Base-by-base conservation (phyloP, 1,140 invertebrate species). In the Notospermus geniculatus region DNA sequence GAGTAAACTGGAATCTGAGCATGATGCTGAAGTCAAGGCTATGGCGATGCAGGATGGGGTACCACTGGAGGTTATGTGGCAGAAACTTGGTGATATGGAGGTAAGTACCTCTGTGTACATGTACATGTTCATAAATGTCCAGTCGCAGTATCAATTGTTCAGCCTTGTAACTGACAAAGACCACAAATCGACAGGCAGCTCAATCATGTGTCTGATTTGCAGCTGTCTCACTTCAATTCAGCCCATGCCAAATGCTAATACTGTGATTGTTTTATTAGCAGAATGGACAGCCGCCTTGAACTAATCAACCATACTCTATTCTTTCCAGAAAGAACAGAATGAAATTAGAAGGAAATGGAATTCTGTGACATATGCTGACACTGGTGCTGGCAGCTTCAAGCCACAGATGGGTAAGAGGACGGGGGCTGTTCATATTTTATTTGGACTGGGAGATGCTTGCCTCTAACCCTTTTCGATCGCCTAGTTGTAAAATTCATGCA, bases 11-110 rank as follows among this genome's bases (percentile, higher is more conserved):
- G 69, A 72, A 45, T 55, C 41, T 22, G 60, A 64, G 1, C 58
- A 67, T 0, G 22, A 46, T 19, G 59, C 64, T 0, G n/a, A 23
- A 23, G 56, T 57, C 27, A 60, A 67, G 45, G 74, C 74, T 39
- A 64, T 67, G 9, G 54, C 60, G 2, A 39, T 71, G 54, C 60
- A 70, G 32, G 67, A 75, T 61, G 66, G 65, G 27, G 72, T 72
- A 2, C 72, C 72, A 1, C 54, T 75, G 52, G 73, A 75, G 55
- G 72, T 66, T 50, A 66, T 76, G 19, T 62, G 65, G 9, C 68
- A 72, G 43, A 63, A 68, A 41, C 60, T 76, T 2, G 66, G 71
- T 32, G 62, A 72, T 25, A 76, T 76, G 73, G 72, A 76, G 71
- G 74, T 76, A 39, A 52, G 59, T 58, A 28, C 32, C 32, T 27